phyloP scores from a whole-genome alignment of 2,797 vertebrate genomes.

The Acanthornis magna region DNA sequence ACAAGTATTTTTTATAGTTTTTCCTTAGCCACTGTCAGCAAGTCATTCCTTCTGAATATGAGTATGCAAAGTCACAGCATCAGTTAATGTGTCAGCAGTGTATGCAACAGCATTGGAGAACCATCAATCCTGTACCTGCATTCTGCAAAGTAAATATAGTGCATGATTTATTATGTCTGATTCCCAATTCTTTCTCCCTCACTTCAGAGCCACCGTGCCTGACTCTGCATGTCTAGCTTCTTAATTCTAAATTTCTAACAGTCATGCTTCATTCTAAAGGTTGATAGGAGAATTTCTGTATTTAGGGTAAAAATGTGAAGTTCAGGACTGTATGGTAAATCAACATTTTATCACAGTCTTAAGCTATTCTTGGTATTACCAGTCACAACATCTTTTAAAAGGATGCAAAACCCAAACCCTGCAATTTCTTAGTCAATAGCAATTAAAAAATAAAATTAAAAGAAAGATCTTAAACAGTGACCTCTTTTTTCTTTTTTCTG shows the following conservation, averaged over 20 bases:
- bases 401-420: not conserved
- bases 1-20: not conserved
- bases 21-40: not conserved
- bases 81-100: conserved; percentile 1
- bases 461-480: fast-evolving
- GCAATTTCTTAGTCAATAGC: not conserved
- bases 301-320: not conserved
- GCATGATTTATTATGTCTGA: conserved; percentile 49
- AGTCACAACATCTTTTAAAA: not conserved
- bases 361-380: not conserved
- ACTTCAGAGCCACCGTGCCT: not conserved
- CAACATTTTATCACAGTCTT: not conserved
- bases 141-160: conserved; percentile 36
- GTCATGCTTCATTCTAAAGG: not conserved
- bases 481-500: not conserved
- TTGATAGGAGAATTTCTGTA: not conserved
- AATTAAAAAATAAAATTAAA: not conserved
- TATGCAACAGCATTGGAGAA: not conserved
- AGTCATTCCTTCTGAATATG: not conserved
- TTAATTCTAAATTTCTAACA: conserved; percentile 34
- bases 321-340: not conserved
- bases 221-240: not conserved
- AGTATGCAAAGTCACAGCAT: conserved; percentile 29
- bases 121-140: conserved; percentile 30
- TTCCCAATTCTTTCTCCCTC: not conserved